Evolutionary conservation across 2,797 vertebrate species (phyloP), one percentile per base, ranked within the genome.

Genomic region (Chaenodraco wilsoni): DNA sequence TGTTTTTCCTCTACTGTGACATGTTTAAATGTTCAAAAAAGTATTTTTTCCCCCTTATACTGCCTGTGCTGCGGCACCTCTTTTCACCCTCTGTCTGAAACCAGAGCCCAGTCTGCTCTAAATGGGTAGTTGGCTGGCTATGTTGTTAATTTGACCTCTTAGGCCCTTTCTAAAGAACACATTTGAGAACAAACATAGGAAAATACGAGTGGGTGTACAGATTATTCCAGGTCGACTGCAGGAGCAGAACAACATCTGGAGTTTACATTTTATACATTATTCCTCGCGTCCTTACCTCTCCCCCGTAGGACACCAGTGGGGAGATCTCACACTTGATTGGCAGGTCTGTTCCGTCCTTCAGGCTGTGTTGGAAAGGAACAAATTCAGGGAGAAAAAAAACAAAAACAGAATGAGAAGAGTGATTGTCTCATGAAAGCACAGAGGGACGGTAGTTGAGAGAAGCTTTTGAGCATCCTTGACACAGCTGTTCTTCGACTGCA

Each of bases 301-400:
- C 98, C 56, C 96, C 95, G 0, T 99, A 99, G 55, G 98, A 99
- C 65, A 97, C 81, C 11, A 98, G 95, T 2, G 98, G 97, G 46
- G 97, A 99, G 87, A 99, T 97, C 90, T 99, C 98, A 90, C 98
- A 99, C 88, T 97, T 98, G 89, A 99, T 96, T 31, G 97, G 97
- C 76, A 95, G 89, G 83, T 99, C 98, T 0, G 94, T 96, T 76
- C 96, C 96, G 33, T 99, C 98, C 90, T 99, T 97, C 88, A 99
- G 87, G 83, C 98, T 99, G 85, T 8, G 65, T 84, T 45, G 43
- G 74, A 50, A 69, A 61, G 48, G 44, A 57, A 79, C 6, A 37
- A 52, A 74, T 69, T 69, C 41, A 83, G 65, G 69, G 55, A 72
- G 51, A 82, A 85, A 59, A 27, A 45, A 7, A 41, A 52, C 11